Evolutionary conservation across 2,113 vertebrate genomes (phyloP).

Genomic region (Sardina pilchardus): DNA sequence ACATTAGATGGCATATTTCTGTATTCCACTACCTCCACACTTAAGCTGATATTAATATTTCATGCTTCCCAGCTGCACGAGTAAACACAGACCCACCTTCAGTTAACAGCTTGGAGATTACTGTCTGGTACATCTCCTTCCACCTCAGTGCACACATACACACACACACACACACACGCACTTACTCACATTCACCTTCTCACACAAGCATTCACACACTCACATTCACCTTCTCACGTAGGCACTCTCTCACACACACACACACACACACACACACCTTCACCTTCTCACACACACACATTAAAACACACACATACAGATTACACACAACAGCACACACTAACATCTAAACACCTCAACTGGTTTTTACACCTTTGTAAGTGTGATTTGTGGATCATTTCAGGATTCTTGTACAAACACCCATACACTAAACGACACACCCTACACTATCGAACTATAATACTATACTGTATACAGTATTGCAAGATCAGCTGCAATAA

Average conservation of each 20-base stretch:
- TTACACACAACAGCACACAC: constrained; percentile 28
- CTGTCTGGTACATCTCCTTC: constrained; percentile 50
- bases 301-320: constrained; percentile 24
- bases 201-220: constrained; percentile 15
- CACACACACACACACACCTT: constrained; percentile 28
- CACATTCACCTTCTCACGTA: constrained; percentile 35
- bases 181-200: constrained; percentile 1
- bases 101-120: constrained; percentile 57
- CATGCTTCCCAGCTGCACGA: constrained; percentile 65
- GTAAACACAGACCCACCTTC: constrained; percentile 65
- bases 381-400: not conserved
- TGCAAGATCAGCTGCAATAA: no score
- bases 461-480: no score
- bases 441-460: no score
- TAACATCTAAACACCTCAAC: constrained; percentile 8
- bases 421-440: no score
- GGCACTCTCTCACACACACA: constrained; percentile 30
- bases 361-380: not conserved
- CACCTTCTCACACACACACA: constrained; percentile 26
- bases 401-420: not conserved
- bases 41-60: constrained; percentile 72
- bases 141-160: constrained; percentile 43
- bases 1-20: constrained; percentile 34
- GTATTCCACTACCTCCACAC: constrained; percentile 39
- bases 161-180: constrained; percentile 39